Percentiles rank a stretch among this genome's conserved stretches.
phyloP scores from a whole-genome alignment of 2,113 vertebrate species.

The Glareola pratincola region DNA sequence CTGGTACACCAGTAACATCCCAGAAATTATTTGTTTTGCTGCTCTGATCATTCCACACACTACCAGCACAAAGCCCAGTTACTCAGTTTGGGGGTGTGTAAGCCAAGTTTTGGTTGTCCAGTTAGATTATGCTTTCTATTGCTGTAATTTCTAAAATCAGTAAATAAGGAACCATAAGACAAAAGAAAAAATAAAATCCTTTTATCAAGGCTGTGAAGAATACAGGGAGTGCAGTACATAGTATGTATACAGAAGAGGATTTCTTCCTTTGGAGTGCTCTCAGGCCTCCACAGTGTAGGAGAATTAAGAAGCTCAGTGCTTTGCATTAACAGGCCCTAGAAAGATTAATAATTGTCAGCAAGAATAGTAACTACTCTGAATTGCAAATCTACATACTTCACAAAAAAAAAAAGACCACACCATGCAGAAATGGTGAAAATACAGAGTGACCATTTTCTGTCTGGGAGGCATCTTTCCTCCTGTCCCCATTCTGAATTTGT shows the following conservation, averaged over 20 bases:
- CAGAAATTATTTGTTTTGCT: not conserved
- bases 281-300: not conserved
- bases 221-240: not conserved
- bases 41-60: not conserved
- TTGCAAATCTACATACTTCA: not conserved
- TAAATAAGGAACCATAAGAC: not conserved
- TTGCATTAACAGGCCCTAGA: not conserved
- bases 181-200: not conserved
- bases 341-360: not conserved
- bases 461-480: not conserved
- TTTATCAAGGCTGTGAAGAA: not conserved
- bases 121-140: not conserved
- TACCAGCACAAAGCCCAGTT: not conserved
- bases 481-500: not conserved
- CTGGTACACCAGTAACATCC: not conserved
- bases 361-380: not conserved
- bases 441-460: not conserved
- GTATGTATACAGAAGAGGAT: not conserved
- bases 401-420: not conserved
- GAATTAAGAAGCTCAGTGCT: not conserved
- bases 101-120: not conserved
- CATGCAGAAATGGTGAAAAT: not conserved
- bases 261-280: not conserved
- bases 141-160: not conserved
- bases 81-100: not conserved